Evolutionary conservation across 2,113 vertebrate genomes (phyloP).

Genomic region (Chaenogobius annularis): DNA sequence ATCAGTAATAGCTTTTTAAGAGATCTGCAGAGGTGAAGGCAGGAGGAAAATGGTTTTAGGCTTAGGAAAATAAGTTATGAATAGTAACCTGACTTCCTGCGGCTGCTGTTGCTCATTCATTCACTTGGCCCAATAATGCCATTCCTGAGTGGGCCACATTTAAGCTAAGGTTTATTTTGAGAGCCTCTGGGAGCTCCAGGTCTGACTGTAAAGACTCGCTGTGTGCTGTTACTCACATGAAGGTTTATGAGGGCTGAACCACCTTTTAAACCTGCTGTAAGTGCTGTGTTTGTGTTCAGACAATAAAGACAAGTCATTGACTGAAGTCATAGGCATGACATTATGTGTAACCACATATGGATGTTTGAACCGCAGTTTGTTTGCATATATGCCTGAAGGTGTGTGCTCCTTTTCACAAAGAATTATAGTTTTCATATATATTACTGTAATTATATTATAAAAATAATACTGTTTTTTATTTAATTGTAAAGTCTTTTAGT

Average conservation of each 20-base stretch:
- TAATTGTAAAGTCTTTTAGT: not conserved
- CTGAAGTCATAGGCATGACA: slow-evolving; percentile 45
- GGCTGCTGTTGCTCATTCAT: slow-evolving; percentile 72
- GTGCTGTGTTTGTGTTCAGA: slow-evolving; percentile 61
- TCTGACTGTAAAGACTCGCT: slow-evolving; percentile 46
- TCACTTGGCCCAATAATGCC: slow-evolving; percentile 67
- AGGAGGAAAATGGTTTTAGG: slow-evolving; percentile 66
- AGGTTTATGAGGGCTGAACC: slow-evolving; percentile 52
- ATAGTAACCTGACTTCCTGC: slow-evolving; percentile 75
- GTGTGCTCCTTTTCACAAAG: too few species aligned
- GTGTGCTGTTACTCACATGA: slow-evolving; percentile 62
- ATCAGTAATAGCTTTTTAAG: slow-evolving; percentile 70
- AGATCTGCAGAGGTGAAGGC: slow-evolving; percentile 68
- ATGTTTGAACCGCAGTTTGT: slow-evolving; percentile 35
- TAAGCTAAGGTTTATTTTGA: slow-evolving; percentile 72
- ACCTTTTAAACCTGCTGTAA: slow-evolving; percentile 55
- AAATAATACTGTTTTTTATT: too few species aligned
- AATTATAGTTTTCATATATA: too few species aligned
- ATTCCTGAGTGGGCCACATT: slow-evolving; percentile 71
- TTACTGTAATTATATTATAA: too few species aligned
- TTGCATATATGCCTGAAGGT: too few species aligned
- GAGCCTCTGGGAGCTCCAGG: slow-evolving; percentile 53
- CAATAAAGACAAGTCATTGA: slow-evolving; percentile 61
- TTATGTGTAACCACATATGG: slow-evolving; percentile 44
- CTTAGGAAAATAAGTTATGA: slow-evolving; percentile 71